Conservation (phyloP, 2,888 invertebrate species). For the Diplazon laetatorius region DNA sequence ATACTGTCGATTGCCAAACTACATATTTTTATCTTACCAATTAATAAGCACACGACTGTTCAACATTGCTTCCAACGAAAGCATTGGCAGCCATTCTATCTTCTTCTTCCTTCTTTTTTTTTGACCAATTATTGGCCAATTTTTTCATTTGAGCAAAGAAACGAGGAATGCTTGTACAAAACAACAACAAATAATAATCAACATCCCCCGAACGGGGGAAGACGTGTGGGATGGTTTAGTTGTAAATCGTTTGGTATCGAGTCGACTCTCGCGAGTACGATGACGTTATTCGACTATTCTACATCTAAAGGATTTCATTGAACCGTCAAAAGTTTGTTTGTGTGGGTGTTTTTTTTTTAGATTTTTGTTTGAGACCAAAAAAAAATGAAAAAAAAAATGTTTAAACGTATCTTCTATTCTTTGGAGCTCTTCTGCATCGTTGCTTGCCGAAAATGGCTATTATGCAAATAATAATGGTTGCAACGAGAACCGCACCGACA, state of each 20-base stretch:
- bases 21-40: constrained; percentile 43
- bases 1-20: constrained; percentile 69
- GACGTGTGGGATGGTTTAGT: constrained; percentile 8
- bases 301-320: background rate
- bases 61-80: constrained; percentile 35
- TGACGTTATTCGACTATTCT: background rate
- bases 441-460: constrained; percentile 78
- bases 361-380: background rate
- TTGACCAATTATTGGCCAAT: background rate
- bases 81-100: background rate
- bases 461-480: constrained; percentile 75
- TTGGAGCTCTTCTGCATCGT: constrained; percentile 78
- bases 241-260: constrained; percentile 50
- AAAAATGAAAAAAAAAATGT: too few relatives aligned
- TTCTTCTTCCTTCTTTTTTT: too few relatives aligned
- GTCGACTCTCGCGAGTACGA: constrained; percentile 3
- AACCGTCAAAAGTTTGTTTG: background rate
- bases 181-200: constrained; percentile 24
- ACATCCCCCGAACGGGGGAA: constrained; percentile 28
- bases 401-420: constrained; percentile 79
- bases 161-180: constrained; percentile 43
- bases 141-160: background rate
- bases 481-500: constrained; percentile 76
- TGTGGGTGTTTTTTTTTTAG: too few relatives aligned
- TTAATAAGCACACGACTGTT: constrained; percentile 44